Evolutionary conservation across 2,888 invertebrate genomes (phyloP), one percentile per base, ranked within the genome.

Genomic region (Orchesellides sinensis): DNA sequence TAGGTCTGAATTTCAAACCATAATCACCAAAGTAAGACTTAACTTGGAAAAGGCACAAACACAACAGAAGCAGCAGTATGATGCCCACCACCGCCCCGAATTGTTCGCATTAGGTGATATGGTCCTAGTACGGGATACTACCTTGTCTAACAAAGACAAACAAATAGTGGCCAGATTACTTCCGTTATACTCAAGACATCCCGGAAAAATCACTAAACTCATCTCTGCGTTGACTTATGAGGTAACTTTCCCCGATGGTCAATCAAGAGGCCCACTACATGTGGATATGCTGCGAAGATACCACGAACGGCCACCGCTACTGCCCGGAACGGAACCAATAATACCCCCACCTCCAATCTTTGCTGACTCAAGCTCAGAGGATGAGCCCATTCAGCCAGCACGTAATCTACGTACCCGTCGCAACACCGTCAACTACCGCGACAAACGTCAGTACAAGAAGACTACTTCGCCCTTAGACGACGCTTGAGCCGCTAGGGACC

Each of bases 281-380:
- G 21, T 65, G 23, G 32, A 32, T 2, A 29, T 25, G n/a, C 12
- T 21, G 6, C 32, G 35, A 27, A 6, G 69, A 32, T 17, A 5
- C n/a, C 19, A 40, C 23, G 6, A 56, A 14, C 23, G 25, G 5
- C 21, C 21, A 23, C 3, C 56, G 17, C 8, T 49, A 17, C 14
- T 6, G 12, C 25, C 56, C 12, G 6, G 4, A 12, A 56, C 3
- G 14, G 4, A 5, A 25, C 21, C 19, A 56, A 21, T 2, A 29
- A 17, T 1, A 3, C 14, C n/a, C 45, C 25, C 12, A 1, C 92
- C 45, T 21, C 14, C 32, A 3, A 6, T 85, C 92, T 25, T 81
- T 85, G 92, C 92, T 19, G 92, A 91, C 19, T 93, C 93, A 84
- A 92, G 93, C 83, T 92, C 6, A 8, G 91, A 88, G 93, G 92